These are phyloP conservation scores for Rhinichthys osculus DNA, from an alignment of 2,797 vertebrate genomes.

Conservation along the genomic window DNA sequence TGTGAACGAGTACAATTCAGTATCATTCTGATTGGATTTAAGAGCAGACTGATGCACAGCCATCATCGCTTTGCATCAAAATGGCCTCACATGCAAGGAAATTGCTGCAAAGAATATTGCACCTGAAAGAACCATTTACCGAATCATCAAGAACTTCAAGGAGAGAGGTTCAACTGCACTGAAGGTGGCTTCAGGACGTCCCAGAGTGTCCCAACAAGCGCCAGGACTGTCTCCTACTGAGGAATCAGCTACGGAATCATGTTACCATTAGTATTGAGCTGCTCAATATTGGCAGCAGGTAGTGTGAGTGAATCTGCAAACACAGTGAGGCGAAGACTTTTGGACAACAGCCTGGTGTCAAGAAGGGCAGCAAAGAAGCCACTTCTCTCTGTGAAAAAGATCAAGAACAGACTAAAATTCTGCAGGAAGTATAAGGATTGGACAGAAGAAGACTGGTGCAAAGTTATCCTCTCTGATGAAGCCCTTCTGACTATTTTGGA, in stretches of 20 bases:
- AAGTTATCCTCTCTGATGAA: neutral
- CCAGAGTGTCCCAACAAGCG: neutral
- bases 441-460: neutral
- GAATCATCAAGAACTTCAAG: too few relatives aligned
- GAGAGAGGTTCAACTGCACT: neutral
- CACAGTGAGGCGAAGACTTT: neutral
- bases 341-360: neutral
- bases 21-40: neutral
- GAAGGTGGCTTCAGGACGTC: neutral
- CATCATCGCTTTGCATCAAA: too few relatives aligned
- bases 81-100: too few relatives aligned
- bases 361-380: too few relatives aligned
- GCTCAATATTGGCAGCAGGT: neutral
- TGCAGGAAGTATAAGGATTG: neutral
- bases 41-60: neutral
- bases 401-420: neutral
- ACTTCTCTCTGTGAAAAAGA: too few relatives aligned
- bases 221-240: neutral
- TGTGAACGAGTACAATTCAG: too few relatives aligned
- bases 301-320: neutral
- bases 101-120: too few relatives aligned
- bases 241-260: neutral
- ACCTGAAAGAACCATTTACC: too few relatives aligned
- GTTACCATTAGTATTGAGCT: neutral
- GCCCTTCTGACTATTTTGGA: neutral